Base-by-base conservation (phyloP, 2,888 invertebrate genomes). In the Agonopterix alstromeriana region DNA sequence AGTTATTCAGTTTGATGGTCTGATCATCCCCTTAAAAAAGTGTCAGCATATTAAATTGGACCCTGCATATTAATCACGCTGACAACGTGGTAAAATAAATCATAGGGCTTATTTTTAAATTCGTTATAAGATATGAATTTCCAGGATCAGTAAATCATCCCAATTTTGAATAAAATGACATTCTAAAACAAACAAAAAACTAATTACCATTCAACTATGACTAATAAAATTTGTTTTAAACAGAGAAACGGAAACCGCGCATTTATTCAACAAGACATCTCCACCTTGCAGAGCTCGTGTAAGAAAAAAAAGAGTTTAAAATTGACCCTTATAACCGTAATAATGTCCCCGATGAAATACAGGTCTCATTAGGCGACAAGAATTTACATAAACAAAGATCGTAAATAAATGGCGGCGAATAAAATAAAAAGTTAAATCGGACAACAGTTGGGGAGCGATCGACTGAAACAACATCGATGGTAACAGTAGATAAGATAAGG, bases 361-460 rank as follows among this genome's bases (percentile, higher is more conserved):
- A 57, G 54, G 61, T 61, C 66, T 70, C 69, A 71, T 73, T 74
- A 75, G 58, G 53, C 51, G 67, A 65, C 64, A 64, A 50, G 46
- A 55, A 73, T 76, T 74, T 65, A 63, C 75, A 73, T 77, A 71
- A 66, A 62, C 57, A 59, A 52, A 48, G 48, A 50, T 57, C 53
- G 55, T 58, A 62, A 58, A 62, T 56, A 54, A 48, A 49, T 53
- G 52, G 46, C 10, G 45, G 36, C 51, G 49, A 48, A 56, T 52
- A 49, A 52, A 54, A 45, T 45, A 17, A 45, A 45, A 38, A 14
- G 49, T 50, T 46, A 49, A 56, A 44, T 17, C 45, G 49, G 60
- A 56, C 60, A 54, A 56, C 65, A 62, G 62, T 56, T 63, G 61
- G 52, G 49, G n/a, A 35, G 42, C 45, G 38, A 9, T 38, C 38